phyloP scores from a whole-genome alignment of 2,113 vertebrate species.

The Tangachromis dhanisi region DNA sequence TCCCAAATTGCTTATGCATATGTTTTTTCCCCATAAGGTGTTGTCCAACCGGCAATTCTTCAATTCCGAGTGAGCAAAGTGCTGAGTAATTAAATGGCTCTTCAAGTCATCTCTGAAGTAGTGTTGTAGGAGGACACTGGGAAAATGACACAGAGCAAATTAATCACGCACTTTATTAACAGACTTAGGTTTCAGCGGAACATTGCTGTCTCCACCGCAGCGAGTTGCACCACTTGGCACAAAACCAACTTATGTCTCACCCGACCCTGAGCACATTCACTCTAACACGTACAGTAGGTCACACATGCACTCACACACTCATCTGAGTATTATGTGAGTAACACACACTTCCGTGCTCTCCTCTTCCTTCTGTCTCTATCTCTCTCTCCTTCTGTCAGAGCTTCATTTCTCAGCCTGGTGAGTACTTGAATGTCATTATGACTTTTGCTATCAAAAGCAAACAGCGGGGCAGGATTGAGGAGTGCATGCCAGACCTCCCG shows the following conservation, averaged over 20 bases:
- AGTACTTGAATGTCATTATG: constrained; percentile 58
- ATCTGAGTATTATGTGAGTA: background rate
- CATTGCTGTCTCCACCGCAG: background rate
- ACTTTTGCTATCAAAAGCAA: constrained; percentile 47
- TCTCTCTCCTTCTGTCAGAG: constrained; percentile 6
- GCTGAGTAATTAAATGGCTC: constrained; percentile 46
- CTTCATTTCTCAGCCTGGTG: constrained; percentile 40
- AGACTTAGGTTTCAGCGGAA: constrained; percentile 10
- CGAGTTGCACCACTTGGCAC: constrained; percentile 16
- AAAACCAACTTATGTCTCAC: background rate
- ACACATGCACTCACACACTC: background rate
- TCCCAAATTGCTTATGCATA: background rate
- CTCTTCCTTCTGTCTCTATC: background rate
- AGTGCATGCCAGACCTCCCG: background rate
- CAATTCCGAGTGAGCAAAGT: background rate
- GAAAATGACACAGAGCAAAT: constrained; percentile 43
- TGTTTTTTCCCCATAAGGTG: background rate
- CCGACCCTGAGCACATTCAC: background rate
- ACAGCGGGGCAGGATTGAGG: constrained; percentile 30
- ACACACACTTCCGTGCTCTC: background rate
- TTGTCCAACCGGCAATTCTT: background rate
- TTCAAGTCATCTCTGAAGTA: constrained; percentile 7
- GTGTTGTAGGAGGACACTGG: background rate
- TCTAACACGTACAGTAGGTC: background rate
- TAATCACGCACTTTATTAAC: constrained; percentile 53